A percentile compares a stretch with the other conserved stretches of the same genome.
Conservation (phyloP, 2,888 invertebrate genomes). For the Hirtodrosophila alboralis region DNA sequence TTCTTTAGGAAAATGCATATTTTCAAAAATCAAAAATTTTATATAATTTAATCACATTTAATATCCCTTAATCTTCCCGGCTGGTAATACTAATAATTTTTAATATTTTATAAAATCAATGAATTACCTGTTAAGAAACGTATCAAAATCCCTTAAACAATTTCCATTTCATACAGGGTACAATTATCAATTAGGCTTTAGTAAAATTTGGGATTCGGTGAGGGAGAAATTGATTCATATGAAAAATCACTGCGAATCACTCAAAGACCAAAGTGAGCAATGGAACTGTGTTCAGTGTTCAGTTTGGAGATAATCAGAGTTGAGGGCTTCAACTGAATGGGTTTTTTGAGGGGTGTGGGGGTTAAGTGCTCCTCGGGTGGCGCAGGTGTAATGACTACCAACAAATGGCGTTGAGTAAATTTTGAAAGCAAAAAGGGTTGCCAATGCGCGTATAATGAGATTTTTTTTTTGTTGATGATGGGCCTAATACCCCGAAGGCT, state of each 20-base stretch:
- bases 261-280: constrained; percentile 50
- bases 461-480: too few relatives aligned
- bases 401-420: constrained; percentile 48
- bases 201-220: constrained; percentile 7
- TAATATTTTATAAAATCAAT: too few relatives aligned
- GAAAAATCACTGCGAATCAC: constrained; percentile 72
- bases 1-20: too few relatives aligned
- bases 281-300: constrained; percentile 11
- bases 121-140: too few relatives aligned
- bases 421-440: constrained; percentile 40
- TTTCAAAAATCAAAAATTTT: too few relatives aligned
- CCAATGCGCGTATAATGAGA: constrained; percentile 35
- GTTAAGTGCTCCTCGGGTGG: constrained; percentile 36
- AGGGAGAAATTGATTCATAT: constrained; percentile 63
- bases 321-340: constrained; percentile 12
- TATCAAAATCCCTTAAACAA: too few relatives aligned
- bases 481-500: constrained; percentile 18
- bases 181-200: constrained; percentile 67
- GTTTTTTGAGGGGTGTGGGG: constrained; percentile 6
- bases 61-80: too few relatives aligned
- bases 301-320: constrained; percentile 45
- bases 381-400: constrained; percentile 56
- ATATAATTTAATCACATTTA: too few relatives aligned
- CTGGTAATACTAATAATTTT: too few relatives aligned
- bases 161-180: background rate